Base-by-base conservation (phyloP, 1,140 invertebrate species). In the Pogonomyrmex barbatus region DNA sequence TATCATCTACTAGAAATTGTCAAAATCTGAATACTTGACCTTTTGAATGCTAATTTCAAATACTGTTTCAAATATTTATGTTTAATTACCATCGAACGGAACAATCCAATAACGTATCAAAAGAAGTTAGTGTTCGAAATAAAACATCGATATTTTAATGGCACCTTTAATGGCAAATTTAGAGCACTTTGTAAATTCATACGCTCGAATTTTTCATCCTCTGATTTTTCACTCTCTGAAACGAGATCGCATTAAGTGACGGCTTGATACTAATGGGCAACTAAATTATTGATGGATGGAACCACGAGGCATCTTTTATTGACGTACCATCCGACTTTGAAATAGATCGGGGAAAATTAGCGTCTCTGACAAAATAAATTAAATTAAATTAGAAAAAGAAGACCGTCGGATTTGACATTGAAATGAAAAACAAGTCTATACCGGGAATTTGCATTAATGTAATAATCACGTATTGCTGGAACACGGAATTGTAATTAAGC, bases 211-310 rank as follows among this genome's bases (percentile, higher is more conserved):
- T 77, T 2, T 14, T 42, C 42, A 4, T n/a, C 4, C 10, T 36
- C 14, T 10, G 17, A 63, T 36, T 63, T 24, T 24, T 24, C 24
- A 24, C 24, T 24, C 24, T 24, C 24, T 33, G 45, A 9, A 6
- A 77, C 2, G 14, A 42, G 33, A 58, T n/a, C 1, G 30, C 17
- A 9, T 78, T 63, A 78, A 78, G 30, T 78, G 58, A 63, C 30
- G 36, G 36, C 52, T 78, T 60, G 9, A 78, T 75, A 56, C 50
- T 42, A 50, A 73, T 62, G n/a, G 42, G n/a, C 30, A 24, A 33
- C 6, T 63, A 10, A 63, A 78, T 78, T 78, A 78, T 65, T 78
- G 60, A 65, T 78, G 14, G 17, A n/a, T 10, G 24, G 24, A 78
- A 63, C 9, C 54, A 4, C 8, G 54, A 42, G 54, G n/a, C n/a